Evolutionary conservation across 2,113 vertebrate species (phyloP).

Genomic region (Peromyscus leucopus): DNA sequence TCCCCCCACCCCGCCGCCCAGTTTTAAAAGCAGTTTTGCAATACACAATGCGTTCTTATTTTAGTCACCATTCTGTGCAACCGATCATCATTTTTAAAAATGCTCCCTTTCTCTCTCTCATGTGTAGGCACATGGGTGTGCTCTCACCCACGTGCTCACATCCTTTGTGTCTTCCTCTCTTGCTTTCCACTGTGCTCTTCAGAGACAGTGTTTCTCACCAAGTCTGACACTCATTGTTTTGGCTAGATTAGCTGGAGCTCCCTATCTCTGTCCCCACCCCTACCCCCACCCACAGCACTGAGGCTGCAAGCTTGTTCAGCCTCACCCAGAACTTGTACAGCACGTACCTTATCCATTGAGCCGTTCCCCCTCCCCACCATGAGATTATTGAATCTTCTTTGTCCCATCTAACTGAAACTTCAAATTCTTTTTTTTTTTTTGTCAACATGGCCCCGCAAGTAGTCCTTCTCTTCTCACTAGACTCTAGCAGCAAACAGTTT

Average conservation of each 20-base stretch:
- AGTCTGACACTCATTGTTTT: not conserved
- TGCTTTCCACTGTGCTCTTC: no score
- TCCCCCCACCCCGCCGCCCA: no score
- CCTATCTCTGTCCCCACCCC: not conserved
- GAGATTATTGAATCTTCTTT: not conserved
- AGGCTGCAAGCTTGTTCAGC: not conserved
- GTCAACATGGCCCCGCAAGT: not conserved
- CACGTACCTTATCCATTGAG: not conserved
- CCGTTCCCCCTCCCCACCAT: not conserved
- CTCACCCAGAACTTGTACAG: not conserved
- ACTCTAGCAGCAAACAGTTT: not conserved
- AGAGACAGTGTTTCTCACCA: not conserved
- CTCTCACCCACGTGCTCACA: not conserved
- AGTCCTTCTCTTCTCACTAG: not conserved
- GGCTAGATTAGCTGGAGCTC: not conserved
- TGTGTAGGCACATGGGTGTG: not conserved
- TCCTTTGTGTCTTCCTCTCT: not conserved
- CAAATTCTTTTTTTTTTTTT: not conserved
- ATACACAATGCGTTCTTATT: not conserved
- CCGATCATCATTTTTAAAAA: not conserved
- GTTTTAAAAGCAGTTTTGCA: not conserved
- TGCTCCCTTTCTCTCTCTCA: no score
- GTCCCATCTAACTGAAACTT: not conserved
- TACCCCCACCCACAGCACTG: not conserved
- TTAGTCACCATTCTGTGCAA: not conserved